phyloP scores from a whole-genome alignment of 2,113 vertebrate species.

The Gambusia holbrooki region DNA sequence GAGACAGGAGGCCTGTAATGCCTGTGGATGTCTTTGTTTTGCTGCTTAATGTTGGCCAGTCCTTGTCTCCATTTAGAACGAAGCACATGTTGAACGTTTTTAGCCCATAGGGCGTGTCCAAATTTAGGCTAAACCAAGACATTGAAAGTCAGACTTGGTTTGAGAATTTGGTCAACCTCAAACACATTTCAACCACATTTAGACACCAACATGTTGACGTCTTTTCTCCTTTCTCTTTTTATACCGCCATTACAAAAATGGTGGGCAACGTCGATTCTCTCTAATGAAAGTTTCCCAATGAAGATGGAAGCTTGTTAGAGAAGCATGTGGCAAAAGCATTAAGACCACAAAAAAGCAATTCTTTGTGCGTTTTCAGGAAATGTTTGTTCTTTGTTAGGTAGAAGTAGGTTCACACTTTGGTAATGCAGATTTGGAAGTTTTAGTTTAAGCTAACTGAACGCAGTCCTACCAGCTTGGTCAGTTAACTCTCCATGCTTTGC shows the following conservation, averaged over 20 bases:
- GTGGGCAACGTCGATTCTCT: too few species aligned
- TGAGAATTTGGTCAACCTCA: neutral
- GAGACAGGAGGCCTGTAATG: neutral
- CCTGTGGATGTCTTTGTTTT: neutral
- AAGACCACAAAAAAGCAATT: too few species aligned
- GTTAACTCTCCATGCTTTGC: too few species aligned
- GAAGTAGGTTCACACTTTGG: too few species aligned
- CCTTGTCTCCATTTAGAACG: neutral
- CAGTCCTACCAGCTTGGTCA: too few species aligned
- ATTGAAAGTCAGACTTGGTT: neutral
- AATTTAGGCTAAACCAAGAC: neutral
- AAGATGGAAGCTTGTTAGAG: too few species aligned
- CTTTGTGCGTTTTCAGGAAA: too few species aligned
- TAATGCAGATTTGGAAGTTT: too few species aligned
- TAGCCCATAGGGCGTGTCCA: neutral
- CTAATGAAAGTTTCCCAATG: too few species aligned
- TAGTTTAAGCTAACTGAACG: too few species aligned
- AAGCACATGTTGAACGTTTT: neutral
- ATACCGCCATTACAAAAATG: neutral
- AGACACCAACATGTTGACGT: neutral
- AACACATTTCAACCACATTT: neutral
- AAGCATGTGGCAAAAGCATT: too few species aligned
- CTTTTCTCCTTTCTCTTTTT: neutral
- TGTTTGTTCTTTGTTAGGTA: too few species aligned
- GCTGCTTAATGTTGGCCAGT: neutral